phyloP scores from a whole-genome alignment of 2,888 invertebrate species.

The Volucella inflata region DNA sequence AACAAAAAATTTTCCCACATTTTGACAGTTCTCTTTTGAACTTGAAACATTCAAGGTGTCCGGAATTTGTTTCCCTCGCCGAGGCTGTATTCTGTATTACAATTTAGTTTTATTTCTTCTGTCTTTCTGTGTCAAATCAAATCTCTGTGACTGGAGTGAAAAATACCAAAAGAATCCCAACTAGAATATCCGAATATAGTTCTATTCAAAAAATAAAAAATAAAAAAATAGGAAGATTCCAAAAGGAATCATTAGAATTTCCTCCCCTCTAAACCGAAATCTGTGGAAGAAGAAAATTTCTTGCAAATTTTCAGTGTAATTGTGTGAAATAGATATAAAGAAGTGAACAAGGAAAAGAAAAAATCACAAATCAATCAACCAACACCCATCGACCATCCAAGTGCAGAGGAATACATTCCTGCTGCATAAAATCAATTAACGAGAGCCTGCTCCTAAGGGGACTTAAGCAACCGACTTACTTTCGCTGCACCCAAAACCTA shows the following conservation, averaged over 20 bases:
- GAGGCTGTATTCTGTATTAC: slow-evolving; percentile 45
- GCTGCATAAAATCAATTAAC: slow-evolving; percentile 62
- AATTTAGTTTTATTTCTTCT: slow-evolving; percentile 23
- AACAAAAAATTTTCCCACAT: slow-evolving; percentile 47
- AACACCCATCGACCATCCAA: slow-evolving; percentile 67
- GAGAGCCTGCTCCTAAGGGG: slow-evolving; percentile 27
- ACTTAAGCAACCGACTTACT: slow-evolving; percentile 25
- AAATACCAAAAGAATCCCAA: slow-evolving; percentile 15
- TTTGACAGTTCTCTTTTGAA: slow-evolving; percentile 75
- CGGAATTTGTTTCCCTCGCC: slow-evolving; percentile 59
- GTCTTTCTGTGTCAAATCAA: slow-evolving; percentile 59
- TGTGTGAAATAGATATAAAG: slow-evolving; percentile 29
- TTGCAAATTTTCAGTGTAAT: slow-evolving; percentile 52
- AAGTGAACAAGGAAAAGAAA: slow-evolving; percentile 28
- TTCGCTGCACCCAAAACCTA: slow-evolving; percentile 38
- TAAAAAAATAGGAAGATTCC: slow-evolving; percentile 16
- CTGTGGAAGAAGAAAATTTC: slow-evolving; percentile 3
- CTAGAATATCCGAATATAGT: slow-evolving; percentile 27
- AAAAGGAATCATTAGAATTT: slow-evolving; percentile 16
- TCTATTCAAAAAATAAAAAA: slow-evolving; percentile 28
- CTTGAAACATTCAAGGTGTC: slow-evolving; percentile 62
- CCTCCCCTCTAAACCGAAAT: slow-evolving; percentile 12
- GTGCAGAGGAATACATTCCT: slow-evolving; percentile 60
- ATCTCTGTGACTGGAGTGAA: slow-evolving; percentile 65
- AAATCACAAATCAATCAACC: slow-evolving; percentile 61